A percentile compares a stretch with the other conserved stretches of the same genome.
These are phyloP conservation scores for Xestia ashworthii DNA, from an alignment of 2,888 invertebrate species.

Conservation along the genomic window DNA sequence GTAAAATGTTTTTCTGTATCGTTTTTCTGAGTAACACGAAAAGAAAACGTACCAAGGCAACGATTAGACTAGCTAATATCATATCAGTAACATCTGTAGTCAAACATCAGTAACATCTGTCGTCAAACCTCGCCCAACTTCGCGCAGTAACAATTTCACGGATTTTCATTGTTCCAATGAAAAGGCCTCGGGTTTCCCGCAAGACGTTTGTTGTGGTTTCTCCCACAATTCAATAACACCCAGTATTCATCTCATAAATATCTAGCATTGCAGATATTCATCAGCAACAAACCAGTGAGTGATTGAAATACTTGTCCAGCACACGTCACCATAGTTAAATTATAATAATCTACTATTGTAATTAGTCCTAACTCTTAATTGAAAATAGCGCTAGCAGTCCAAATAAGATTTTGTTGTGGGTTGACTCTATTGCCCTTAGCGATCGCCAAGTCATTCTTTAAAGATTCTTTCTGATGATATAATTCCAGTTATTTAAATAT, in stretches of 20 bases:
- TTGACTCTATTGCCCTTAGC: too few relatives aligned
- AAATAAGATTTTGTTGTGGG: too few relatives aligned
- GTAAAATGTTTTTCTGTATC: background rate
- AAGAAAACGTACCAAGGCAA: conserved; percentile 3
- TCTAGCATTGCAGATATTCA: conserved; percentile 28
- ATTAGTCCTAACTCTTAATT: too few relatives aligned
- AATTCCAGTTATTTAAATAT: background rate
- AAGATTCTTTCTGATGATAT: background rate
- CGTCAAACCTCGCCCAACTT: background rate
- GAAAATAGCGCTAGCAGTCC: too few relatives aligned
- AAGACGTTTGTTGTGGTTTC: conserved; percentile 38
- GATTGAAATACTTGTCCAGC: background rate
- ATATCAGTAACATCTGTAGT: conserved; percentile 2
- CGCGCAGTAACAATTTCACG: conserved; percentile 33
- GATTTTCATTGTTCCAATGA: conserved; percentile 39
- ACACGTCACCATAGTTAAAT: too few relatives aligned
- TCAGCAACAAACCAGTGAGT: background rate
- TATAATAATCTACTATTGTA: too few relatives aligned
- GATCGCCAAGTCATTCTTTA: too few relatives aligned
- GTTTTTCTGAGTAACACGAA: background rate
- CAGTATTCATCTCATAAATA: conserved; percentile 29
- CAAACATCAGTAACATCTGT: conserved; percentile 1
- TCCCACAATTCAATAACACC: conserved; percentile 44
- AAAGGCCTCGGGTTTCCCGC: conserved; percentile 42
- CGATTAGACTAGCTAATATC: background rate